Conservation (phyloP, 2,888 invertebrate genomes). For the Adineta ricciae region DNA sequence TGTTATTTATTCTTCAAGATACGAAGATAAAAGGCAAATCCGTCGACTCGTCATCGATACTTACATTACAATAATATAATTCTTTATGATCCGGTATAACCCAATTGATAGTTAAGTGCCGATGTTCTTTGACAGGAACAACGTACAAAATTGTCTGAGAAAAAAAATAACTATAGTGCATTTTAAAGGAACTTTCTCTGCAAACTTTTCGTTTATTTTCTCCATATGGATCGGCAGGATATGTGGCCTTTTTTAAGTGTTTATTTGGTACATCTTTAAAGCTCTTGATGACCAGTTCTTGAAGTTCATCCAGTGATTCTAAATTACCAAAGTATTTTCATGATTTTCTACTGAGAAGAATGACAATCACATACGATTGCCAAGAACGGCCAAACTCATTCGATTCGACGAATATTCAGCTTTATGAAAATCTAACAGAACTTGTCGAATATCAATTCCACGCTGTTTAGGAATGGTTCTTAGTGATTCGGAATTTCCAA, state of each 20-base stretch:
- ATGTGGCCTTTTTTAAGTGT: constrained; percentile 61
- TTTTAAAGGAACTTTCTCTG: background rate
- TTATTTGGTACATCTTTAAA: constrained; percentile 71
- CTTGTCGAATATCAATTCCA: constrained; percentile 73
- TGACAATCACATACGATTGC: constrained; percentile 55
- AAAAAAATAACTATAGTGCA: background rate
- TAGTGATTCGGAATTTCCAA: constrained; percentile 71
- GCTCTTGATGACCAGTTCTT: constrained; percentile 65
- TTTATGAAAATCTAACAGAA: constrained; percentile 75
- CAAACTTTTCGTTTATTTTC: constrained; percentile 58
- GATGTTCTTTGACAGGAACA: constrained; percentile 78
- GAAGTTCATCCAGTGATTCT: constrained; percentile 79
- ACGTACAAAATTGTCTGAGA: constrained; percentile 61
- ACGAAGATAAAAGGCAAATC: background rate
- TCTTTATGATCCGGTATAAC: constrained; percentile 74
- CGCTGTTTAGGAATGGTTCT: constrained; percentile 66
- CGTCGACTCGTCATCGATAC: constrained; percentile 41
- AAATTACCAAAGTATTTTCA: constrained; percentile 37
- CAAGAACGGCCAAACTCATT: constrained; percentile 76
- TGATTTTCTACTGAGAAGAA: no score
- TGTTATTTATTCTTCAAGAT: background rate
- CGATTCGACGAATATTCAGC: constrained; percentile 88
- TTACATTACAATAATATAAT: constrained; percentile 69
- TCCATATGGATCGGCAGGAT: constrained; percentile 73
- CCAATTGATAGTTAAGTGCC: constrained; percentile 74